Evolutionary conservation across 2,888 invertebrate species (phyloP).

Genomic region (Harpalus rufipes): DNA sequence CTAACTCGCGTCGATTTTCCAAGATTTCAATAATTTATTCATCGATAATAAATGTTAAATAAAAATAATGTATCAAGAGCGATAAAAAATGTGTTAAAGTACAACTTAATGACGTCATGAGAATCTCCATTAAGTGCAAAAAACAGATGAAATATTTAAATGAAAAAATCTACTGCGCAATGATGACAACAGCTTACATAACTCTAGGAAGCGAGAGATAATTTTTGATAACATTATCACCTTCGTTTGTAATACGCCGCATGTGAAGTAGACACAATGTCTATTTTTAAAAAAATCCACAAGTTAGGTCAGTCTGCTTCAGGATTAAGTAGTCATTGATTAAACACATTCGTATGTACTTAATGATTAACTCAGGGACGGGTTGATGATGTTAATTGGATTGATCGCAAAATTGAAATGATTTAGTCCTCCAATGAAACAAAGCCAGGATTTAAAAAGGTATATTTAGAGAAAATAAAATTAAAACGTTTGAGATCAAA

Average conservation of each 20-base stretch:
- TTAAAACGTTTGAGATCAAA: no score
- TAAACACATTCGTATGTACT: constrained; percentile 21
- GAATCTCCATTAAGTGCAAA: constrained; percentile 6
- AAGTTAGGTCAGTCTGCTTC: constrained; percentile 42
- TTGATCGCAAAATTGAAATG: background rate
- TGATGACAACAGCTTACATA: constrained; percentile 22
- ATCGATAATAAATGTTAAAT: background rate
- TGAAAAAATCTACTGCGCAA: constrained; percentile 47
- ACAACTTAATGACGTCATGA: background rate
- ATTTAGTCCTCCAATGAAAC: background rate
- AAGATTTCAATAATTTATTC: background rate
- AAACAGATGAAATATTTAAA: background rate
- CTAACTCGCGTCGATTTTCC: background rate
- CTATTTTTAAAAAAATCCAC: constrained; percentile 34
- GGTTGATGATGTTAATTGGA: constrained; percentile 18
- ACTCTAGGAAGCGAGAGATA: constrained; percentile 54
- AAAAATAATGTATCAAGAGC: constrained; percentile 23
- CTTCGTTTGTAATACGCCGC: constrained; percentile 2
- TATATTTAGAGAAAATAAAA: no score
- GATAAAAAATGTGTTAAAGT: constrained; percentile 1
- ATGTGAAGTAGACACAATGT: constrained; percentile 16
- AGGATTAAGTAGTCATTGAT: constrained; percentile 19
- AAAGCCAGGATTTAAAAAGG: background rate
- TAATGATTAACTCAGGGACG: background rate
- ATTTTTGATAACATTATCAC: constrained; percentile 42